Conservation (phyloP, 1,140 invertebrate genomes). For the Platyscapa corneri region DNA sequence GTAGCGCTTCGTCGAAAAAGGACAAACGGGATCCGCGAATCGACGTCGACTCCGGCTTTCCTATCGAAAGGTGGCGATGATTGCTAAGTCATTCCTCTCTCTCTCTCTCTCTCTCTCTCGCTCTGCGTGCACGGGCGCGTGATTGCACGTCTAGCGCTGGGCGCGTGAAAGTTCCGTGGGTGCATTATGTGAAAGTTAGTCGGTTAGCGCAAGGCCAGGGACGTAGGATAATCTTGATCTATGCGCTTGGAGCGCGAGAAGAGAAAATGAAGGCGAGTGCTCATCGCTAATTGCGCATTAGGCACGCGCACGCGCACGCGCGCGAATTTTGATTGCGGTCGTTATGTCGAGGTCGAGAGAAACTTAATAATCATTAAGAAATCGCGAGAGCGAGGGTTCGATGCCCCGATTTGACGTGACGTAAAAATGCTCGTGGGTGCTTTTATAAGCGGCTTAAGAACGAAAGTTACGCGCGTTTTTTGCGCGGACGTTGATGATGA, state of each 20-base stretch:
- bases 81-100: background rate
- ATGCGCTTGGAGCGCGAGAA: background rate
- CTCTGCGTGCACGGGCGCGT: no score
- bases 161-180: slow-evolving; percentile 42
- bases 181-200: slow-evolving; percentile 50
- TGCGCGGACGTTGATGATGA: background rate
- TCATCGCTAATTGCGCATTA: slow-evolving; percentile 32
- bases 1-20: no score
- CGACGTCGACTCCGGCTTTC: no score
- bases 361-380: slow-evolving; percentile 47
- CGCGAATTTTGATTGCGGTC: slow-evolving; percentile 29
- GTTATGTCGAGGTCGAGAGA: slow-evolving; percentile 17
- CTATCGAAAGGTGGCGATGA: no score
- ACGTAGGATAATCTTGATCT: slow-evolving; percentile 47
- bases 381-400: slow-evolving; percentile 7
- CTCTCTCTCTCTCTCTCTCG: background rate
- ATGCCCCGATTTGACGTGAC: slow-evolving; percentile 30
- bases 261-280: slow-evolving; percentile 31
- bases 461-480: slow-evolving; percentile 31
- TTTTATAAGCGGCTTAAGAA: slow-evolving; percentile 5
- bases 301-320: background rate
- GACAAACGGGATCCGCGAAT: no score
- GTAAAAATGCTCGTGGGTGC: slow-evolving; percentile 22
- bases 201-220: slow-evolving; percentile 48
- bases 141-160: background rate